phyloP scores from a whole-genome alignment of 2,113 vertebrate species.

The Spheniscus mendiculus region DNA sequence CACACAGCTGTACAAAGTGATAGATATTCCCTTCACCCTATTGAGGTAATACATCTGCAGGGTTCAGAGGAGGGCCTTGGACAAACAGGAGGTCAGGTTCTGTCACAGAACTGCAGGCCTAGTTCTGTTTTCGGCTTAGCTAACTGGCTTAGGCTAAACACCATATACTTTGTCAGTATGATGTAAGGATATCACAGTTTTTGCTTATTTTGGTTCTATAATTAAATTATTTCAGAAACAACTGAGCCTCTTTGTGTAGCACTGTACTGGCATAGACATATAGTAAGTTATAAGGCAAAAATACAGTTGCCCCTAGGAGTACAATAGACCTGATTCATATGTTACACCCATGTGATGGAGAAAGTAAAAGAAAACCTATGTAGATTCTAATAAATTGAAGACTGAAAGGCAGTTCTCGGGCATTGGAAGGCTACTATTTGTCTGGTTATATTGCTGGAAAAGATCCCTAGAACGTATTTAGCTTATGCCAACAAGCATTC shows the following conservation, averaged over 20 bases:
- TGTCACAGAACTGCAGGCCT: background rate
- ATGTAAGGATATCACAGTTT: background rate
- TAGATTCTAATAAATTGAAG: background rate
- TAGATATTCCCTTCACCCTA: background rate
- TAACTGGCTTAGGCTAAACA: background rate
- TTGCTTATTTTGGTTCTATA: background rate
- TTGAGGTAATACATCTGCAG: background rate
- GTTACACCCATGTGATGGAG: background rate
- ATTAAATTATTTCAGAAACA: background rate
- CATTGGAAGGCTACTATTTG: background rate
- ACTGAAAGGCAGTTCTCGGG: background rate
- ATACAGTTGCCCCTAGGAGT: background rate
- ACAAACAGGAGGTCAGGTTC: background rate
- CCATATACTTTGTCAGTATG: background rate
- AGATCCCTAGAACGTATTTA: background rate
- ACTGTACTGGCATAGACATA: background rate
- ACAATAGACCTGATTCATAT: background rate
- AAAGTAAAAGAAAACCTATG: background rate
- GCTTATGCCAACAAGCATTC: background rate
- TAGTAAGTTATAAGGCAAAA: background rate
- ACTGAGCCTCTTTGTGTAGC: background rate
- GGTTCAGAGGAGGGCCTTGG: background rate
- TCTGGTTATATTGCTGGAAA: background rate
- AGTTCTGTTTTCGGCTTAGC: background rate
- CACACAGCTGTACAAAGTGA: background rate